These are phyloP conservation scores for Myrmophylax atrothorax DNA, from an alignment of 2,113 vertebrate species.

Conservation along the genomic window DNA sequence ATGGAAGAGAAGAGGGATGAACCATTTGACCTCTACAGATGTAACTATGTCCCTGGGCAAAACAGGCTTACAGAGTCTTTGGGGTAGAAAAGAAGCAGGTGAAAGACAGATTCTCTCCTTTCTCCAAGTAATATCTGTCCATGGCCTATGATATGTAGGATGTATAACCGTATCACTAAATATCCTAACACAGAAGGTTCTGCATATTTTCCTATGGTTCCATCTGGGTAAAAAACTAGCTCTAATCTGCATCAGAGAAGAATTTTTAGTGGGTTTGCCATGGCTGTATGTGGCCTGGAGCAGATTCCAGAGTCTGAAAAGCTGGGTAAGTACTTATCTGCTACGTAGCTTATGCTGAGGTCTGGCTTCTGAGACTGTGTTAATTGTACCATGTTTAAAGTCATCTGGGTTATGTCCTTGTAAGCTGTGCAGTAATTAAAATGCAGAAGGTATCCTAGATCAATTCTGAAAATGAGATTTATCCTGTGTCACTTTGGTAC, in stretches of 20 bases:
- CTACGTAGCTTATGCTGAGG: not conserved
- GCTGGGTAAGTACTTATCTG: not conserved
- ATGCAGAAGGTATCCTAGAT: not conserved
- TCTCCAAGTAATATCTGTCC: not conserved
- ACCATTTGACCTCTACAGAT: not conserved
- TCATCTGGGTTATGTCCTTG: not conserved
- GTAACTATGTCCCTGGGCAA: not conserved
- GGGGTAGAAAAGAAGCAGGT: not conserved
- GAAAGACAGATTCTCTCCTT: not conserved
- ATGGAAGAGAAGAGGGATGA: not conserved
- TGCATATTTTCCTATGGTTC: not conserved
- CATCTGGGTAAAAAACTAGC: not conserved
- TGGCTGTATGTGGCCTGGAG: not conserved
- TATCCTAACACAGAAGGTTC: not conserved
- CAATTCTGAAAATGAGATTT: not conserved
- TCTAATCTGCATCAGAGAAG: not conserved
- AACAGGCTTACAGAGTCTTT: not conserved
- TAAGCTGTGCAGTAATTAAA: not conserved
- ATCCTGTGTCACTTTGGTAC: not conserved
- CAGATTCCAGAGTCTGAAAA: not conserved
- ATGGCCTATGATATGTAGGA: not conserved
- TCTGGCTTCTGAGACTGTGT: not conserved
- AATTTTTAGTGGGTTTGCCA: not conserved
- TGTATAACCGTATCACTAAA: not conserved
- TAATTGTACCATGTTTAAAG: not conserved